A percentile compares a stretch with the other conserved stretches of the same genome.
These are phyloP conservation scores for Trachelus stipa DNA, from an alignment of 2,888 invertebrate species.

Conservation along the genomic window DNA sequence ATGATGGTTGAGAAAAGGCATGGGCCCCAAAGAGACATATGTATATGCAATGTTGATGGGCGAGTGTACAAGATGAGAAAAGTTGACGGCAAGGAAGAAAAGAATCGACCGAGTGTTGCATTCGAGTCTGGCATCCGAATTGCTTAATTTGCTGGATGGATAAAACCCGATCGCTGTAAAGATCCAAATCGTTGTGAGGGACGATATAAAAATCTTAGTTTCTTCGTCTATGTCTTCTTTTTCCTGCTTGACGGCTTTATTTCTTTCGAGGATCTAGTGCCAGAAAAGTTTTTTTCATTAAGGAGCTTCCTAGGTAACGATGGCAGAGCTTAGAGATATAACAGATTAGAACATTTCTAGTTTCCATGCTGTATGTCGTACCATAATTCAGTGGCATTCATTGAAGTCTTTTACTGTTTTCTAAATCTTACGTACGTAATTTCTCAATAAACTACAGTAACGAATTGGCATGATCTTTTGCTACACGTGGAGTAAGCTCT, in stretches of 20 bases:
- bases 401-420: background rate
- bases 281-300: background rate
- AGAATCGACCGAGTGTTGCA: background rate
- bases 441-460: background rate
- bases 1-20: background rate
- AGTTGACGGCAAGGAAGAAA: background rate
- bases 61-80: background rate
- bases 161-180: slow-evolving; percentile 9
- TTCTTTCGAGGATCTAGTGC: background rate
- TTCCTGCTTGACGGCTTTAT: background rate
- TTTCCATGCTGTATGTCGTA: background rate
- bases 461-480: background rate
- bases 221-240: background rate
- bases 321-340: background rate
- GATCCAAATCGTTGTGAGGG: background rate
- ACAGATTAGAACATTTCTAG: background rate
- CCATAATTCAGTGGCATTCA: background rate
- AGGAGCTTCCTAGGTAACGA: background rate
- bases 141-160: slow-evolving; percentile 39
- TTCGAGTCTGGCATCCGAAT: slow-evolving; percentile 41
- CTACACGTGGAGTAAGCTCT: background rate
- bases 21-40: background rate
- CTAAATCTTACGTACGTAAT: background rate
- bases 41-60: background rate
- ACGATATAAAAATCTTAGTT: background rate